Evolutionary conservation across 2,888 invertebrate genomes (phyloP), one percentile per base, ranked within the genome.

Genomic region (Buathra laborator): DNA sequence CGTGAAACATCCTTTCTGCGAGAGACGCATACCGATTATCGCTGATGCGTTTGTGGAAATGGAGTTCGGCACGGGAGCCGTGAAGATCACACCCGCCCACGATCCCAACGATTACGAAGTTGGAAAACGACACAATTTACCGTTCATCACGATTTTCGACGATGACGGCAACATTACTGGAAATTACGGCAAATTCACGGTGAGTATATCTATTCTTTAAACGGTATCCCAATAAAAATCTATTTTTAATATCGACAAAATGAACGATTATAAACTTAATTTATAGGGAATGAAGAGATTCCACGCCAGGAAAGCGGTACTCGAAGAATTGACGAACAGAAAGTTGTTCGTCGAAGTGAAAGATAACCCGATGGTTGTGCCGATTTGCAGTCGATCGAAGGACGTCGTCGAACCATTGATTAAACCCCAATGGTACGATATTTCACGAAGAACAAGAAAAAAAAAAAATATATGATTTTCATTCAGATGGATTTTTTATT

Each of bases 1-100:
- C 89, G 96, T 98, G 1, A 94, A 95, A 59, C 99, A 99, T 95
- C 99, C 99, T 0, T 98, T 99, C 94, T 95, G 97, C 83, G 95
- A 96, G 76, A 96, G 99, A 79, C 95, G 95, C 85, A 94, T 99
- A 87, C 98, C 99, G 0, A 96, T 99, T 88, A 96, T 99, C 14
- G 96, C 96, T 67, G 99, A 99, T 93, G 97, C 97, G 1, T 99
- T 98, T 92, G 99, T 99, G 0, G 99, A 99, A 90, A 97, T 96
- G 94, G 96, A 96, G 84, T 99, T 99, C 93, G 99, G 99, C 90
- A 99, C 99, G 77, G 98, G 99, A 89, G 99, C 99, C 83, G 99
- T 99, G 0, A 99, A 99, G 95, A 98, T 99, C 85, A 99, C 99
- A 0, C 99, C 99, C 0, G 99, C 99, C 2, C 99, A 99, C 94